These are phyloP conservation scores for Semicossyphus pulcher DNA, from an alignment of 2,113 vertebrate genomes.

Conservation along the genomic window DNA sequence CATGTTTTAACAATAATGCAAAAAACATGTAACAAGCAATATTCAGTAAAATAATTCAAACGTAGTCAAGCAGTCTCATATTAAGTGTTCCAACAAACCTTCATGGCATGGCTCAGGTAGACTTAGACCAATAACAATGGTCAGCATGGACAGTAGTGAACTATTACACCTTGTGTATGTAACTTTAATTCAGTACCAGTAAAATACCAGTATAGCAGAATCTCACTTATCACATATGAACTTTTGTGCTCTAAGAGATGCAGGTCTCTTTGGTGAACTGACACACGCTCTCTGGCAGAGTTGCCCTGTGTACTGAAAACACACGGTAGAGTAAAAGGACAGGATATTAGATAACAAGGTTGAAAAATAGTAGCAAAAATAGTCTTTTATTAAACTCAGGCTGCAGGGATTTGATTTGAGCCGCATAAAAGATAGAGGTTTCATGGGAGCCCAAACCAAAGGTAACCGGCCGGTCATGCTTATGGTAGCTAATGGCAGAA, in stretches of 20 bases:
- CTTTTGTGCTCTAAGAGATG: constrained; percentile 38
- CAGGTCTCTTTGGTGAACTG: constrained; percentile 48
- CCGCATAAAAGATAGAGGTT: constrained; percentile 82
- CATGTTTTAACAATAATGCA: too few relatives aligned
- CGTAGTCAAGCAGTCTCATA: background rate
- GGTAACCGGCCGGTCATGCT: constrained; percentile 82
- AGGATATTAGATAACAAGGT: constrained; percentile 84
- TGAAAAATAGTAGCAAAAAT: constrained; percentile 78
- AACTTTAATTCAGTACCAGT: constrained; percentile 3
- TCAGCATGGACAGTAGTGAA: background rate
- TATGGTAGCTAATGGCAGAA: constrained; percentile 79
- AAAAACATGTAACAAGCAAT: too few relatives aligned
- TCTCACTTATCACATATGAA: constrained; percentile 29
- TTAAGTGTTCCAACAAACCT: background rate
- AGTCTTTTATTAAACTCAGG: constrained; percentile 81
- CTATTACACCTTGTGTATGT: background rate
- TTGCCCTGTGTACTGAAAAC: constrained; percentile 53
- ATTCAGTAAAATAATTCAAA: too few relatives aligned
- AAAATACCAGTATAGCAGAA: constrained; percentile 2
- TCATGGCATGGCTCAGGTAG: background rate
- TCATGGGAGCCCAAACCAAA: constrained; percentile 76
- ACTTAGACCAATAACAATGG: too few relatives aligned
- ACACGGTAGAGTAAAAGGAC: constrained; percentile 60
- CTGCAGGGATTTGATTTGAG: constrained; percentile 79
- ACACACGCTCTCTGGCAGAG: constrained; percentile 30